phyloP scores from a whole-genome alignment of 2,888 invertebrate genomes.

The Palloptera scutellata region DNA sequence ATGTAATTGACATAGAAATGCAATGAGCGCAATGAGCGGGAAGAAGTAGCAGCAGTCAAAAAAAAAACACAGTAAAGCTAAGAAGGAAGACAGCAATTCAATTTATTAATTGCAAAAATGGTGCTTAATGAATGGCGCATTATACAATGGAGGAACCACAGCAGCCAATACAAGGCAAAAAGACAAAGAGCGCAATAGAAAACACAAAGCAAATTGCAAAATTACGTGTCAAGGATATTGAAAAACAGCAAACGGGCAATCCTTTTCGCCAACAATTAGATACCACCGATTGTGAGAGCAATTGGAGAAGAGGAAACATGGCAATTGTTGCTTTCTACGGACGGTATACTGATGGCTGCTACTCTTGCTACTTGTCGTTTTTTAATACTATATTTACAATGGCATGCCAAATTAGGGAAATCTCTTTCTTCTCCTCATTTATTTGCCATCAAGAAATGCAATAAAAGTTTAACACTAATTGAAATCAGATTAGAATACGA shows the following conservation, averaged over 20 bases:
- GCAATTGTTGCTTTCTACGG: no score
- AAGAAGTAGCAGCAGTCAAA: slow-evolving; percentile 16
- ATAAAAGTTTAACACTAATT: slow-evolving; percentile 19
- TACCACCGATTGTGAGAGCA: no score
- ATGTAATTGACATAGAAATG: not conserved
- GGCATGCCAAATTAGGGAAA: no score
- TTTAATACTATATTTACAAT: no score
- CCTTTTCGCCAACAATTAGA: no score
- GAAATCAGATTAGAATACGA: slow-evolving; percentile 21
- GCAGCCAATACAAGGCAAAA: not conserved
- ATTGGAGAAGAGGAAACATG: no score
- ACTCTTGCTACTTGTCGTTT: no score
- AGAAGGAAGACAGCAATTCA: slow-evolving; percentile 20
- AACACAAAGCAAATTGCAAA: not conserved
- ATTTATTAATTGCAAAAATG: slow-evolving; percentile 26
- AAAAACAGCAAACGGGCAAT: no score
- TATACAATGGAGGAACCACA: not conserved
- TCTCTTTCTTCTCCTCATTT: no score
- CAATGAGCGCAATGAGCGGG: not conserved
- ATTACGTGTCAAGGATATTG: slow-evolving; percentile 2
- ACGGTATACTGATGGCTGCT: no score
- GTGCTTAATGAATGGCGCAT: slow-evolving; percentile 9
- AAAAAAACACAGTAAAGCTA: not conserved
- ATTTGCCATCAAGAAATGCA: no score
- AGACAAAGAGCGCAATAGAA: slow-evolving; percentile 16